phyloP scores from a whole-genome alignment of 2,113 vertebrate species.

The Anoplopoma fimbria region DNA sequence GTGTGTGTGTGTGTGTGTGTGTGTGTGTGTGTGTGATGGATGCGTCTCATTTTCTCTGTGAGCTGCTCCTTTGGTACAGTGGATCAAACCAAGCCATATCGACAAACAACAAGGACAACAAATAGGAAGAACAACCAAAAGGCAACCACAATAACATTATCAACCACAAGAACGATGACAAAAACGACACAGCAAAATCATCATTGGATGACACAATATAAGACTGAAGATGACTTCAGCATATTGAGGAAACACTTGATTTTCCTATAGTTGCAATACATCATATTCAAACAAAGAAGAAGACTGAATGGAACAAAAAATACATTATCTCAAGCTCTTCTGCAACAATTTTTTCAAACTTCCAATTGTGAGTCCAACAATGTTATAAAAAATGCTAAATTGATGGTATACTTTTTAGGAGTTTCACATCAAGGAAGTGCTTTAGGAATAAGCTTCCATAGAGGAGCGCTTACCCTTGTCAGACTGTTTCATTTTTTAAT shows the following conservation, averaged over 20 bases:
- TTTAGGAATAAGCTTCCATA: background rate
- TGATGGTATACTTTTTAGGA: background rate
- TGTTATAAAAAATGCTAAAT: background rate
- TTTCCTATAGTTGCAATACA: background rate
- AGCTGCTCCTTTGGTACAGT: slow-evolving; percentile 33
- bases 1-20: slow-evolving; percentile 27
- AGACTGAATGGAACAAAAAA: background rate
- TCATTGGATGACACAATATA: slow-evolving; percentile 11
- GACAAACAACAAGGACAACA: slow-evolving; percentile 31
- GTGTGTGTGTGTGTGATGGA: slow-evolving; percentile 44
- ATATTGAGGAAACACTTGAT: background rate
- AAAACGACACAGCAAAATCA: slow-evolving; percentile 25
- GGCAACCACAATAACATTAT: slow-evolving; percentile 12
- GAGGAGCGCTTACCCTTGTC: background rate
- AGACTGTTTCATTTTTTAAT: background rate
- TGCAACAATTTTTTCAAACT: background rate
- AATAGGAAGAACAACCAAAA: slow-evolving; percentile 15
- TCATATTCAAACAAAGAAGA: slow-evolving; percentile 3
- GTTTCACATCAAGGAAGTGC: background rate
- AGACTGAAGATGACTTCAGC: slow-evolving; percentile 3
- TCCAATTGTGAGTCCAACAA: background rate
- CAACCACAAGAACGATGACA: slow-evolving; percentile 10
- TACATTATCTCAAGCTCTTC: background rate
- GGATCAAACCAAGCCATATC: slow-evolving; percentile 31
- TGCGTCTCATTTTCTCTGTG: slow-evolving; percentile 55